A percentile compares a stretch with the other conserved stretches of the same genome.
Evolutionary conservation across 2,888 invertebrate species (phyloP).

Genomic region (Lapara coniferarum): DNA sequence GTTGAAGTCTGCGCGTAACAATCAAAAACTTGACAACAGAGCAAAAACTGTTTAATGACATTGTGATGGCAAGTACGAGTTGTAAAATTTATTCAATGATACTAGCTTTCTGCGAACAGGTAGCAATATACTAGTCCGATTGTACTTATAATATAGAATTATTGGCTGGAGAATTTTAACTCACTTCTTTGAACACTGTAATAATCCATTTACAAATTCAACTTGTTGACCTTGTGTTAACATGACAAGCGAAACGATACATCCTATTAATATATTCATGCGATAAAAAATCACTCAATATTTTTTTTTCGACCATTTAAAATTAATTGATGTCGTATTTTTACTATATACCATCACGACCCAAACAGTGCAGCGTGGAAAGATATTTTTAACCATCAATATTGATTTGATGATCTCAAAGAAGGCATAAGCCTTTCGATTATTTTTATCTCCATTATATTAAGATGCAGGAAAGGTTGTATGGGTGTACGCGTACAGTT

Average conservation of each 20-base stretch:
- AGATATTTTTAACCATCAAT: not conserved
- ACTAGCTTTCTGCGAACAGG: slow-evolving; percentile 11
- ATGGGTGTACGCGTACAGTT: slow-evolving; percentile 1
- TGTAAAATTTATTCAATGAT: slow-evolving; percentile 7
- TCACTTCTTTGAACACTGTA: not conserved
- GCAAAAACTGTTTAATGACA: slow-evolving; percentile 17
- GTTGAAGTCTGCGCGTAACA: not conserved
- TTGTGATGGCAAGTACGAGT: not conserved
- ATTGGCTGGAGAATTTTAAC: not conserved
- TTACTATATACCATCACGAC: not conserved
- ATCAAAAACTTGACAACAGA: not conserved
- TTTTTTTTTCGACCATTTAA: not conserved
- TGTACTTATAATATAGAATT: not conserved
- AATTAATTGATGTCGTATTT: not conserved
- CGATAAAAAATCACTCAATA: not conserved
- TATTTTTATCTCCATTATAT: not conserved
- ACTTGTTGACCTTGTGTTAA: not conserved
- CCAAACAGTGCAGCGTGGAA: not conserved
- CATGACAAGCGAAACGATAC: not conserved
- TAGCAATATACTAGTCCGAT: not conserved
- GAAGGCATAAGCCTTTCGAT: not conserved
- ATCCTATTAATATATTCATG: not conserved
- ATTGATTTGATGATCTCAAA: not conserved
- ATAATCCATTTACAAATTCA: not conserved
- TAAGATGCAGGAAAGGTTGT: not conserved